Base-by-base conservation (phyloP, 2,888 invertebrate genomes). In the Ariolimax columbianus region DNA sequence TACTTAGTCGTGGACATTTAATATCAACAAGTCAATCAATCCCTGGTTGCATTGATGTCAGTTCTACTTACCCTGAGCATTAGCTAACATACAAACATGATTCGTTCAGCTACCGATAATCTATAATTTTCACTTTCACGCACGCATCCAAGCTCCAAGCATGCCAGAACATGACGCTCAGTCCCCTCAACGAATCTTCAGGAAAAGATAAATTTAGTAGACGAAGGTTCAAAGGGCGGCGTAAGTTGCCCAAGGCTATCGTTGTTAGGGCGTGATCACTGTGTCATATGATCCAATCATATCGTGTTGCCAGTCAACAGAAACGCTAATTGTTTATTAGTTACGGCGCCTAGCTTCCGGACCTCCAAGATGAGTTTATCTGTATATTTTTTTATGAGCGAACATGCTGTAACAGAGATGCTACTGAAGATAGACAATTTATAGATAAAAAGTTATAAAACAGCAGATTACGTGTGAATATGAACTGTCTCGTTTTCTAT, bases 241-340 rank as follows among this genome's bases (percentile, higher is more conserved):
- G 40, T 19, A 14, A 40, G 63, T n/a, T 63, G 63, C 1, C 26
- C n/a, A 55, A 6, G 59, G 63, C 78, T 78, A 78, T 78, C 63
- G 63, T 59, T 40, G 43, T 66, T 40, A 30, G 0, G 17, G 9
- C 26, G 47, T 33, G 80, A 80, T 68, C 79, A 33, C 70, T 80
- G 47, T 70, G 80, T 70, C 47, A 80, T 36, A 47, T 70, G 80
- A 80, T 80, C 80, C 80, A 70, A 80, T 80, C 80, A 68, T 80
- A 80, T 80, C 80, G 68, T 70, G 36, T 68, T 80, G 36, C 78
- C 26, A 78, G 78, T 73, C 43, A 73, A 43, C n/a, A 73, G 38
- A 40, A 3, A 1, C 47, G 73, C 47, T 73, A 73, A 73, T 43
- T 43, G 73, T 73, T 73, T 47, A 30, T 73, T 73, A 73, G 73